Evolutionary conservation across 2,113 vertebrate genomes (phyloP).

Genomic region (Hiodon alosoides): DNA sequence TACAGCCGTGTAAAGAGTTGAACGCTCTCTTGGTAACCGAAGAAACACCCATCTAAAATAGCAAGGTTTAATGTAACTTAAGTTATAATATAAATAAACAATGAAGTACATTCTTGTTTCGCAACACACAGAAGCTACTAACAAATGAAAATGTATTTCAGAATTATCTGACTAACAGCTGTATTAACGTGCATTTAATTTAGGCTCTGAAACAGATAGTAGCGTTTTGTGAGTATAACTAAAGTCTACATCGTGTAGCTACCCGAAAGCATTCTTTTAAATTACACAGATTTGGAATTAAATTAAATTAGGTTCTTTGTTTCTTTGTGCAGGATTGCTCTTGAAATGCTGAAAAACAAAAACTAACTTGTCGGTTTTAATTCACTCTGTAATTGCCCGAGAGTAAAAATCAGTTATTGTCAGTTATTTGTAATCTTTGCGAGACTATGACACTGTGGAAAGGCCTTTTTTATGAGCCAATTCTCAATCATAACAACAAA

Average conservation of each 20-base stretch:
- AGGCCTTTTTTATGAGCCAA: conserved; percentile 17
- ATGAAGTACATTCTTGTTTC: background rate
- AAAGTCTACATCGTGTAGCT: too few species aligned
- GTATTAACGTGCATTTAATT: background rate
- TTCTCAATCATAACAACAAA: conserved; percentile 6
- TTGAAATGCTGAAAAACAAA: conserved; percentile 2
- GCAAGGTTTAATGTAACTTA: too few species aligned
- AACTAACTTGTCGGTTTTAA: background rate
- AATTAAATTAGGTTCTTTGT: conserved; percentile 1
- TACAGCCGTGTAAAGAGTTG: conserved; percentile 12
- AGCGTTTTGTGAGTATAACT: too few species aligned
- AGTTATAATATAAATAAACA: background rate
- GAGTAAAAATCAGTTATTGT: background rate
- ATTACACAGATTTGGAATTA: background rate
- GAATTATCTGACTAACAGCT: background rate
- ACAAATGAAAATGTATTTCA: background rate
- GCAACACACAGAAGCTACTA: background rate
- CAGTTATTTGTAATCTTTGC: background rate
- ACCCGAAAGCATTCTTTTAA: background rate
- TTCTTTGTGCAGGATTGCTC: background rate
- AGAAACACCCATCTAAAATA: too few species aligned
- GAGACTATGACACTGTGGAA: conserved; percentile 2
- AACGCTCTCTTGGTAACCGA: too few species aligned
- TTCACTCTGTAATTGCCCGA: background rate
- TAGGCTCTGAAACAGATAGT: background rate